Percentiles rank a stretch among this genome's conserved stretches.
Evolutionary conservation across 2,888 invertebrate genomes (phyloP).

Genomic region (Microctonus hyperodae): DNA sequence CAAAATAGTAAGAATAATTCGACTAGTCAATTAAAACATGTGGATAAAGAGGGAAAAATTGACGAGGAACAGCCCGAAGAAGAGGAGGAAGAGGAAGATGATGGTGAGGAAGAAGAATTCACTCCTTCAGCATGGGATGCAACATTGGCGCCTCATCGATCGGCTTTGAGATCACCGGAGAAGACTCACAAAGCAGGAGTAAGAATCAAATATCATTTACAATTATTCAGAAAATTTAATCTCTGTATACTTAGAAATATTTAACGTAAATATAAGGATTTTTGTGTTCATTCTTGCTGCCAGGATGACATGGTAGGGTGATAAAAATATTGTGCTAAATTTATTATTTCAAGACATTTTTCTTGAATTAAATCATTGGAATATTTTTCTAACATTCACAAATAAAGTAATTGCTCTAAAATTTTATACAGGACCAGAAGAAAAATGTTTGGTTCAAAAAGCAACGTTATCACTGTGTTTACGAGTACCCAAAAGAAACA

Average conservation of each 20-base stretch:
- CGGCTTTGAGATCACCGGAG: constrained; percentile 73
- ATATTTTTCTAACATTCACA: neutral
- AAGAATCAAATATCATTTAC: constrained; percentile 38
- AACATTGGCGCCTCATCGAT: constrained; percentile 77
- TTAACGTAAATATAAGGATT: constrained; percentile 29
- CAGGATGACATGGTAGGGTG: constrained; percentile 59
- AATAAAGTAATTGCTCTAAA: constrained; percentile 1
- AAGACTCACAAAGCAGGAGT: constrained; percentile 63
- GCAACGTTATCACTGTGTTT: constrained; percentile 84
- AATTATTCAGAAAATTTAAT: neutral
- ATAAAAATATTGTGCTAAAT: neutral
- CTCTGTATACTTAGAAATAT: constrained; percentile 6
- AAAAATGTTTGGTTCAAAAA: constrained; percentile 83
- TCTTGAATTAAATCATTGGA: neutral
- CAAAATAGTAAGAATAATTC: constrained; percentile 28
- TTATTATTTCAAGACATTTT: neutral
- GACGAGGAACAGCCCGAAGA: no score
- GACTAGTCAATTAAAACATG: constrained; percentile 22
- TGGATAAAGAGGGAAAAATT: constrained; percentile 28
- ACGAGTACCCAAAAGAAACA: constrained; percentile 82
- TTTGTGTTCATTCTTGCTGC: constrained; percentile 47
- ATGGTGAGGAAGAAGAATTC: constrained; percentile 72
- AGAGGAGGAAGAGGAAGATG: constrained; percentile 38
- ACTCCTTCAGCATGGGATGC: constrained; percentile 85
- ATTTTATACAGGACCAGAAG: constrained; percentile 66